These are phyloP conservation scores for Fopius arisanus DNA, from an alignment of 1,140 invertebrate species.

Conservation along the genomic window DNA sequence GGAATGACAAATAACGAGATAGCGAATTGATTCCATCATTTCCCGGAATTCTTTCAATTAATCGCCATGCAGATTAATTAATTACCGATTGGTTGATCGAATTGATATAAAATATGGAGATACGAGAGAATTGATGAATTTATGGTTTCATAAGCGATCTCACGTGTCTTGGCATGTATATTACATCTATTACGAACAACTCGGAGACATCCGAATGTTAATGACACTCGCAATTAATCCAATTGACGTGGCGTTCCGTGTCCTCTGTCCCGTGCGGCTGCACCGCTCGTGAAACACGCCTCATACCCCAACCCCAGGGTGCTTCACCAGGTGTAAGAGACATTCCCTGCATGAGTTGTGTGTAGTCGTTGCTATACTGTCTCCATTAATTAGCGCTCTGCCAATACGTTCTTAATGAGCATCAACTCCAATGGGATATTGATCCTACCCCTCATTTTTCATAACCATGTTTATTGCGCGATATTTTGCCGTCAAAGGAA, in stretches of 20 bases:
- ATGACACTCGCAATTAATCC: slow-evolving; percentile 48
- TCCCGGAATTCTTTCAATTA: no score
- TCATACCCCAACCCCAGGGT: slow-evolving; percentile 5
- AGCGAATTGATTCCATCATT: no score
- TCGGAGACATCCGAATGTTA: slow-evolving; percentile 25
- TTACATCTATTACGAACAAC: neutral
- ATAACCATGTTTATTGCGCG: neutral
- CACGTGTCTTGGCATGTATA: neutral
- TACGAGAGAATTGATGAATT: no score
- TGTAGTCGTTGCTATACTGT: slow-evolving; percentile 36
- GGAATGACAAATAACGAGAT: no score
- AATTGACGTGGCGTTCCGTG: slow-evolving; percentile 46
- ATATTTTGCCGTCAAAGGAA: neutral
- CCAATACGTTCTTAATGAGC: slow-evolving; percentile 31
- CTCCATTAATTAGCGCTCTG: slow-evolving; percentile 48
- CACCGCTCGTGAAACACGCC: slow-evolving; percentile 36
- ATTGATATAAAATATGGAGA: no score
- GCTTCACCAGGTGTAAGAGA: slow-evolving; percentile 40
- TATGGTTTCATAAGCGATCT: no score
- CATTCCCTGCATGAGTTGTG: slow-evolving; percentile 40
- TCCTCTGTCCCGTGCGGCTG: slow-evolving; percentile 25
- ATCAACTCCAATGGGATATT: slow-evolving; percentile 7
- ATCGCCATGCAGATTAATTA: no score
- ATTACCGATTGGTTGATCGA: no score
- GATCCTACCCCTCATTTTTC: slow-evolving; percentile 13